Base-by-base conservation (phyloP, 2,113 vertebrate species). In the Colossoma macropomum region DNA sequence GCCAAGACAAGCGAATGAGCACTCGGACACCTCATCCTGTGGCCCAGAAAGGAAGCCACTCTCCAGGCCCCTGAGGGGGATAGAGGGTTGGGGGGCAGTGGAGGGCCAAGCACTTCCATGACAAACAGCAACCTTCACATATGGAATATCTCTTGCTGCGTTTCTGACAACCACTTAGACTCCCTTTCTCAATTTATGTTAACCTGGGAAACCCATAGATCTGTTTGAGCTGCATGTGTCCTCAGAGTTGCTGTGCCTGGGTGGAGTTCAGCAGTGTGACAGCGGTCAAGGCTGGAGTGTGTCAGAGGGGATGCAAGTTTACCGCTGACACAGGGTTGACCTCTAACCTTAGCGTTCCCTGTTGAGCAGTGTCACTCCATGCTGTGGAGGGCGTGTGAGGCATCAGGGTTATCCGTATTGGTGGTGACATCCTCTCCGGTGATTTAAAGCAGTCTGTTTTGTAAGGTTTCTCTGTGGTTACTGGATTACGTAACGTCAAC, bases 401-500 rank as follows among this genome's bases (percentile, higher is more conserved):
- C 19, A 16, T 60, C 13, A 32, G 66, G 45, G 82, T 77, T 88
- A 89, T 89, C 87, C 72, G 38, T 77, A 87, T 68, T 81, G 84
- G 72, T 79, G 48, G 59, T 71, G 59, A 90, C 86, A 82, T 89
- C 89, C 88, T 89, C 82, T 87, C 69, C 75, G 16, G 19, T 81
- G 60, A 77, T 79, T 28, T 74, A 68, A 32, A 38, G 63, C 63
- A 71, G 76, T 38, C 28, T 52, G 17, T 71, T 50, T 41, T 73
- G 69, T 32, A 50, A 34, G 69, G 70, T 63, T 34, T 83, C 66
- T 62, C 34, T 71, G 74, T 34, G 59, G 59, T 72, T 76, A 54
- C 66, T 78, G 45, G 50, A 77, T 91, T 84, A 81, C 75, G 65
- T 73, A 85, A 81, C 6, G 32, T 82, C 78, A 84, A 78, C 78